A percentile compares a stretch with the other conserved stretches of the same genome.
phyloP scores from a whole-genome alignment of 2,797 vertebrate species.

The Clarias laeviceps region DNA sequence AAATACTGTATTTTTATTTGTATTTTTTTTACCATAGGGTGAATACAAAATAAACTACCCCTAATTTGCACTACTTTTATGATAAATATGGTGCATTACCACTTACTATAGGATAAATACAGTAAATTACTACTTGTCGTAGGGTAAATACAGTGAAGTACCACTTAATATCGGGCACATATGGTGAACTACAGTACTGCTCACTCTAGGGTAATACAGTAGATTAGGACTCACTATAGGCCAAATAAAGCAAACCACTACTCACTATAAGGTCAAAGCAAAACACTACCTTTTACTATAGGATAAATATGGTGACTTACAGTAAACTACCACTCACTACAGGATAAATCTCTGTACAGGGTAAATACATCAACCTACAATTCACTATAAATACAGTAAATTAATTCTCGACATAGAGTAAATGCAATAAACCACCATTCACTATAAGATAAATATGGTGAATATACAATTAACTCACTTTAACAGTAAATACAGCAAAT shows the following conservation, averaged over 20 bases:
- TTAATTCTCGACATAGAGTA: neutral
- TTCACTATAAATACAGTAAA: neutral
- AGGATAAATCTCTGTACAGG: too few species aligned
- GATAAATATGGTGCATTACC: neutral
- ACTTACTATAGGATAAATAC: neutral
- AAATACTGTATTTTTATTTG: too few species aligned
- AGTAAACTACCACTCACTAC: neutral
- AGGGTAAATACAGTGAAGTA: too few species aligned
- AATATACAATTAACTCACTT: neutral
- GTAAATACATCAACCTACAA: neutral
- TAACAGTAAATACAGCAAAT: neutral
- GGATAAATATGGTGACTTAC: neutral
- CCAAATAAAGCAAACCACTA: neutral
- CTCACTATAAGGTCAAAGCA: neutral
- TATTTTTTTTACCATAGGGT: neutral
- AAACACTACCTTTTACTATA: neutral
- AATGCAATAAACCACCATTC: neutral
- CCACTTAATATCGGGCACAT: too few species aligned
- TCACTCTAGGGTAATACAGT: neutral
- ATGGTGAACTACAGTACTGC: too few species aligned
- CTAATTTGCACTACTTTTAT: too few species aligned
- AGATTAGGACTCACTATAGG: neutral
- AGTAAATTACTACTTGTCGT: neutral
- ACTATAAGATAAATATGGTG: neutral
- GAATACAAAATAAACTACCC: neutral